Conservation (phyloP, 1,140 invertebrate species). For the Musca vetustissima region DNA sequence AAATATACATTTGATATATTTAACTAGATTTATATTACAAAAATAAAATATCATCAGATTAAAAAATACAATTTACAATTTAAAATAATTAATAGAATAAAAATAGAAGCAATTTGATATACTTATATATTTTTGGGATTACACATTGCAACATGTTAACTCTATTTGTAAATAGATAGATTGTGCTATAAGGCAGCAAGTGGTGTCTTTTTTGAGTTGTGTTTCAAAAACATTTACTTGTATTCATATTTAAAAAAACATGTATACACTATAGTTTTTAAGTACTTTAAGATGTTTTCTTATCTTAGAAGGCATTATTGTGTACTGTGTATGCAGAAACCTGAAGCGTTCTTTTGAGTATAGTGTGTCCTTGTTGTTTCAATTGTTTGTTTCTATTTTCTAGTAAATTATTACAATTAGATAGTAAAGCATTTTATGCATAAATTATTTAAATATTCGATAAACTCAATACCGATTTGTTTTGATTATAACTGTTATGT, state of each 20-base stretch:
- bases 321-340: background rate
- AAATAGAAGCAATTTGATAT: background rate
- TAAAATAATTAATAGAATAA: background rate
- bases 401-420: background rate
- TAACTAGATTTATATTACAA: too few species aligned
- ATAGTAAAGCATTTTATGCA: constrained; percentile 12
- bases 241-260: too few species aligned
- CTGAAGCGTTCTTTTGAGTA: constrained; percentile 18
- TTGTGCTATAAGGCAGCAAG: background rate
- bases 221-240: too few species aligned
- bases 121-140: background rate
- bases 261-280: background rate
- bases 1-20: too few species aligned
- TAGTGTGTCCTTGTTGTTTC: background rate
- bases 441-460: background rate
- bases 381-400: background rate
- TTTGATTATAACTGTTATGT: background rate
- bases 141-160: background rate
- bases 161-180: background rate
- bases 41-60: too few species aligned
- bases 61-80: too few species aligned
- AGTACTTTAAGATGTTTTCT: constrained; percentile 6
- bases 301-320: constrained; percentile 1
- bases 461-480: constrained; percentile 6
- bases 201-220: background rate